Conservation (phyloP, 2,888 invertebrate species). For the Erebia epiphron region DNA sequence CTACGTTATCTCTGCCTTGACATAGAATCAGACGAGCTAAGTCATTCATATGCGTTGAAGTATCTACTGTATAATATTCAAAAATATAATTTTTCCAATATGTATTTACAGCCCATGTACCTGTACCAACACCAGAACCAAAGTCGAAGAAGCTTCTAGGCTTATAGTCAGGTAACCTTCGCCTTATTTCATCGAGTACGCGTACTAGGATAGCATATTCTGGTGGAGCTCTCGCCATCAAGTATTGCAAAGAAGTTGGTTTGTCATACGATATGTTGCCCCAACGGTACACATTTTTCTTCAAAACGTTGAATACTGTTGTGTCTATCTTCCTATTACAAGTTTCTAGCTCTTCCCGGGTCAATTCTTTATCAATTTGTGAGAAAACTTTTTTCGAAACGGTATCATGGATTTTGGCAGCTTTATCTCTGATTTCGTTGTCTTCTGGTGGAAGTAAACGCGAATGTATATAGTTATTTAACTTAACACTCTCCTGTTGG, state of each 20-base stretch:
- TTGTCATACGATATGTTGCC: conserved; percentile 87
- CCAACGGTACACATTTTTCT: conserved; percentile 88
- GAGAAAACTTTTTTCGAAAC: conserved; percentile 62
- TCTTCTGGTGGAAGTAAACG: conserved; percentile 86
- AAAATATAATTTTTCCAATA: conserved; percentile 88
- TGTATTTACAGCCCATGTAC: conserved; percentile 90
- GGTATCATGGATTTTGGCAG: conserved; percentile 63
- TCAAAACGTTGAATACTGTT: conserved; percentile 82
- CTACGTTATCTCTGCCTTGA: conserved; percentile 85
- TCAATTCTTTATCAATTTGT: conserved; percentile 51
- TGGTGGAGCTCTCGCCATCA: conserved; percentile 86
- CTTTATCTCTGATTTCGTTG: conserved; percentile 70
- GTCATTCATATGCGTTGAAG: conserved; percentile 91
- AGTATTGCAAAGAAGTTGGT: conserved; percentile 86
- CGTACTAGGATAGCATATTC: conserved; percentile 89
- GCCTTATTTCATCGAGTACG: conserved; percentile 89
- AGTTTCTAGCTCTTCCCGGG: conserved; percentile 62
- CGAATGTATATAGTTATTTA: conserved; percentile 84
- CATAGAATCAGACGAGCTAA: conserved; percentile 88
- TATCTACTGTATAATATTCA: conserved; percentile 94
- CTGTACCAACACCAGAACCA: conserved; percentile 95
- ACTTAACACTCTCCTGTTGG: conserved; percentile 74
- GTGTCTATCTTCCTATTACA: conserved; percentile 76
- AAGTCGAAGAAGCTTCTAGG: conserved; percentile 94
- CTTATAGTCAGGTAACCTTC: conserved; percentile 85